phyloP scores from a whole-genome alignment of 2,888 invertebrate genomes.

The Volucella inflata region DNA sequence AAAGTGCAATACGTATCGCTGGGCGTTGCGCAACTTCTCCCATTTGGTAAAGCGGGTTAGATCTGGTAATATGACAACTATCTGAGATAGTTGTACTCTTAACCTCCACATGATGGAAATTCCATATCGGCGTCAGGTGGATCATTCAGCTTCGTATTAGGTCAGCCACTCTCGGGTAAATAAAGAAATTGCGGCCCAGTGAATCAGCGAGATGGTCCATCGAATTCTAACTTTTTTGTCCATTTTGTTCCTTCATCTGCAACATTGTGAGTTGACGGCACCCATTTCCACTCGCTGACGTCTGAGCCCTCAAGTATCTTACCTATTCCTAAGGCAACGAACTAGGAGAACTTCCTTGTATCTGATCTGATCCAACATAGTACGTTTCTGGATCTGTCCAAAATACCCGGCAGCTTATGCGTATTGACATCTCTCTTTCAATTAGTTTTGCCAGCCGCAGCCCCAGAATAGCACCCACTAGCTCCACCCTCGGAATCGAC shows the following conservation, averaged over 20 bases:
- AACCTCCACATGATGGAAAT: background rate
- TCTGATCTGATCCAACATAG: slow-evolving; percentile 34
- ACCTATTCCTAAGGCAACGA: slow-evolving; percentile 55
- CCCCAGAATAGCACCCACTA: too few species aligned
- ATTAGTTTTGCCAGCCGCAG: too few species aligned
- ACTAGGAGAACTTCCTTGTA: slow-evolving; percentile 48
- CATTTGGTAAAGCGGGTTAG: slow-evolving; percentile 30
- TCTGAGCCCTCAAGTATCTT: slow-evolving; percentile 54
- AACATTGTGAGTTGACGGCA: slow-evolving; percentile 49
- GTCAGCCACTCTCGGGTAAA: too few species aligned
- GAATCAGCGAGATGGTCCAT: slow-evolving; percentile 29
- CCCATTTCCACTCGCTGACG: slow-evolving; percentile 55
- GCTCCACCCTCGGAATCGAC: too few species aligned
- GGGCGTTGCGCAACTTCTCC: slow-evolving; percentile 13
- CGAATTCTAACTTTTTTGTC: slow-evolving; percentile 20
- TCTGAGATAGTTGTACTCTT: background rate
- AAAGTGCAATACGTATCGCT: slow-evolving; percentile 5
- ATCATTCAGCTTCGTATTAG: too few species aligned
- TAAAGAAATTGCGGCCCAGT: slow-evolving; percentile 32
- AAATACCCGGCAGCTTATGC: slow-evolving; percentile 29
- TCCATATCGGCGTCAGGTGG: too few species aligned
- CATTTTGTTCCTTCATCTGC: slow-evolving; percentile 60
- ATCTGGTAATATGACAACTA: slow-evolving; percentile 7
- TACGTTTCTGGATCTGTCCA: too few species aligned
- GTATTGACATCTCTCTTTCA: slow-evolving; percentile 29